Conservation (phyloP, 2,113 vertebrate genomes). For the Bungarus multicinctus region DNA sequence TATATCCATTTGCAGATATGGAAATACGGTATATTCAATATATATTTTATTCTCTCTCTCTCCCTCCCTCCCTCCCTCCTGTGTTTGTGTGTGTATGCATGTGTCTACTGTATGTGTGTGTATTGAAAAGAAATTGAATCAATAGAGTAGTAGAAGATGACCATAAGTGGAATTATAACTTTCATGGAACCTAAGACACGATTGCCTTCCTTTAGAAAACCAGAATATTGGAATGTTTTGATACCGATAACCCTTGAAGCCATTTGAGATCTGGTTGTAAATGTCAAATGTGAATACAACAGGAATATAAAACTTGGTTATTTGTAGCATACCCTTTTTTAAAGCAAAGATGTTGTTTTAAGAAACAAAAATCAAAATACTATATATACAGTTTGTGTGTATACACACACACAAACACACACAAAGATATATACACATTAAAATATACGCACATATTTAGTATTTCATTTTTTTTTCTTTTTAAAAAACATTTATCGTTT, state of each 20-base stretch:
- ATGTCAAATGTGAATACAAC: not conserved
- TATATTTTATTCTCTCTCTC: not conserved
- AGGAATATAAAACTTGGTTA: not conserved
- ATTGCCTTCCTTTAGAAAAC: conserved; percentile 1
- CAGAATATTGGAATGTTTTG: not conserved
- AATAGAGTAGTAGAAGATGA: conserved; percentile 2
- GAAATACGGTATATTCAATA: not conserved
- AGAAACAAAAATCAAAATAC: too few species aligned
- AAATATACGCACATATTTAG: too few species aligned
- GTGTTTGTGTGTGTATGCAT: too few species aligned
- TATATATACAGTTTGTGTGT: too few species aligned
- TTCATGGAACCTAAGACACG: conserved; percentile 11
- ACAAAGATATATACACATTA: too few species aligned
- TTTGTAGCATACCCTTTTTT: too few species aligned
- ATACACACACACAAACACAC: too few species aligned
- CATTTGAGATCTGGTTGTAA: not conserved
- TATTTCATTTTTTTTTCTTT: not conserved
- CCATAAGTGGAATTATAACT: conserved; percentile 16
- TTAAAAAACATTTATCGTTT: too few species aligned
- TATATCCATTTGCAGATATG: not conserved
- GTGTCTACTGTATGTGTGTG: not conserved
- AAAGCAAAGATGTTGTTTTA: too few species aligned
- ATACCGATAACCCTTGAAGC: not conserved
- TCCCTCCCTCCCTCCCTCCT: too few species aligned
- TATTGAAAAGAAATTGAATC: conserved; percentile 9